Evolutionary conservation across 2,888 invertebrate species (phyloP).

Genomic region (Disparrhopalites patrizii): DNA sequence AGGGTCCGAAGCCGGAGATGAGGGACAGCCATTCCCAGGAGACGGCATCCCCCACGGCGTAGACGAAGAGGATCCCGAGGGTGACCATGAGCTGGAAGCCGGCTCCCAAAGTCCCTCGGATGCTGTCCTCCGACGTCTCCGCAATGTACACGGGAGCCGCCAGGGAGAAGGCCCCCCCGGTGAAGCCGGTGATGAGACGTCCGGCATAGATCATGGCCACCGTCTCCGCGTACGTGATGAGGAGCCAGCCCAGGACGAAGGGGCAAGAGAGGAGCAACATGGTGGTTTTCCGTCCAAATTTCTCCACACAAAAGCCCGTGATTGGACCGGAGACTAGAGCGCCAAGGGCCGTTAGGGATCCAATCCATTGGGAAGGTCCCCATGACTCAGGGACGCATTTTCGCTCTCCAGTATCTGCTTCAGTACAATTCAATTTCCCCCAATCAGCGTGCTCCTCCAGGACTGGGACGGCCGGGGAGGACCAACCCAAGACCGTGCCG

Average conservation of each 20-base stretch:
- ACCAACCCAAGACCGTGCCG: constrained; percentile 41
- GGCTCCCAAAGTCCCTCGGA: constrained; percentile 79
- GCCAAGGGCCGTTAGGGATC: constrained; percentile 30
- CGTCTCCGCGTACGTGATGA: constrained; percentile 72
- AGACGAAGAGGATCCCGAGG: constrained; percentile 56
- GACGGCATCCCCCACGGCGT: constrained; percentile 65
- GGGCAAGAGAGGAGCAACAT: constrained; percentile 43
- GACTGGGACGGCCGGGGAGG: constrained; percentile 30
- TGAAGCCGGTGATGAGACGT: constrained; percentile 65
- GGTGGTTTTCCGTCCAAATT: constrained; percentile 41
- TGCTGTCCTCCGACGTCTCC: constrained; percentile 78
- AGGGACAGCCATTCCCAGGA: constrained; percentile 62
- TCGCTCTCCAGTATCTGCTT: not conserved
- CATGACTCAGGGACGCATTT: too few species aligned
- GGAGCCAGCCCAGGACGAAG: constrained; percentile 64
- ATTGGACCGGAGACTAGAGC: constrained; percentile 38
- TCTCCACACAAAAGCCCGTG: constrained; percentile 36
- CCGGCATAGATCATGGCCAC: constrained; percentile 72
- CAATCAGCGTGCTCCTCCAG: constrained; percentile 21
- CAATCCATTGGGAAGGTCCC: constrained; percentile 3
- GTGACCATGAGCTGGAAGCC: constrained; percentile 64
- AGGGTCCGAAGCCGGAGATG: constrained; percentile 63
- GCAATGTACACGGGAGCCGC: constrained; percentile 74
- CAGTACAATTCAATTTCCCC: constrained; percentile 52
- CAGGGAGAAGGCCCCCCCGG: constrained; percentile 59